phyloP scores from a whole-genome alignment of 2,888 invertebrate genomes.

The Eupithecia tripunctaria region DNA sequence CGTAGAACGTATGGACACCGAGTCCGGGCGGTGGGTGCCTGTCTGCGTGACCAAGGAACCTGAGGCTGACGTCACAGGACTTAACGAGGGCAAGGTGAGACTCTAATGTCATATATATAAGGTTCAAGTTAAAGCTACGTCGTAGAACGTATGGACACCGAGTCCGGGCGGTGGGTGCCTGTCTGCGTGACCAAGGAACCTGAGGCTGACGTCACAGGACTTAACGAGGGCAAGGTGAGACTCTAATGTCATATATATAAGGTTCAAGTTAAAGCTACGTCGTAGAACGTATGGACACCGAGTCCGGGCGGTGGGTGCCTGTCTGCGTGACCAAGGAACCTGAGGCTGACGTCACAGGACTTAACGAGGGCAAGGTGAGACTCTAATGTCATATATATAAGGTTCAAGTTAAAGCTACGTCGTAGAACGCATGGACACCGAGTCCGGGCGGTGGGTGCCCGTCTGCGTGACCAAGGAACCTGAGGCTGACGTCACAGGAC shows the following conservation, averaged over 20 bases:
- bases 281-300: conserved; percentile 54
- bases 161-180: conserved; percentile 96
- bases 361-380: conserved; percentile 94
- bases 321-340: conserved; percentile 89
- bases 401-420: neutral
- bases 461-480: conserved; percentile 89
- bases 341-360: conserved; percentile 93
- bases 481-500: conserved; percentile 93
- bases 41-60: conserved; percentile 89
- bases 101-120: neutral
- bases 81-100: conserved; percentile 94
- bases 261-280: neutral
- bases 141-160: conserved; percentile 54
- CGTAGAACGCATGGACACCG: conserved; percentile 54
- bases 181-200: conserved; percentile 89
- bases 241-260: neutral
- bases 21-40: conserved; percentile 95
- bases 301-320: conserved; percentile 96
- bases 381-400: neutral
- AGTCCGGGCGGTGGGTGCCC: conserved; percentile 96
- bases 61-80: conserved; percentile 93
- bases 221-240: conserved; percentile 94
- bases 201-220: conserved; percentile 93
- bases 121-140: neutral
- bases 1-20: neutral